These are phyloP conservation scores for Drosophila lacertosa DNA, from an alignment of 1,140 invertebrate species.

Conservation along the genomic window DNA sequence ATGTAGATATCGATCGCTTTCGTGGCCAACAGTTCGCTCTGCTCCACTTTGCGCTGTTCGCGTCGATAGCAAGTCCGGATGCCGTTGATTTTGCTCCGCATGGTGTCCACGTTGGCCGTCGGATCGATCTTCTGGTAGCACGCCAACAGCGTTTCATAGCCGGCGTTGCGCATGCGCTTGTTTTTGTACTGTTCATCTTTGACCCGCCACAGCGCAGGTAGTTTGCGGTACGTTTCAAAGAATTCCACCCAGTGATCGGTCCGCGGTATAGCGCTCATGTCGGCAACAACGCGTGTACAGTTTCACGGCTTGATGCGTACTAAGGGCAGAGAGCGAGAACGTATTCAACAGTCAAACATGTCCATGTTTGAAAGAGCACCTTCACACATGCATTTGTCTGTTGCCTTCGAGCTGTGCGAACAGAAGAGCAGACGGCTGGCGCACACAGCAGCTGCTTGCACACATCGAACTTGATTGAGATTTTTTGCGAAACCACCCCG, in stretches of 20 bases:
- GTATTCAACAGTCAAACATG: constrained; percentile 16
- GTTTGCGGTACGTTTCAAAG: constrained; percentile 14
- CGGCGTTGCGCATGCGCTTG: not conserved
- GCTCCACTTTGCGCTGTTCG: constrained; percentile 34
- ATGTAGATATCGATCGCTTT: constrained; percentile 12
- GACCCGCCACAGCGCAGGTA: constrained; percentile 31
- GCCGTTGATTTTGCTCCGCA: constrained; percentile 32
- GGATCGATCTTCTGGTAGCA: constrained; percentile 30
- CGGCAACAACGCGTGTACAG: constrained; percentile 8
- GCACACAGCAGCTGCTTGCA: not conserved
- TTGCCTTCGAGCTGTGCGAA: too few relatives aligned
- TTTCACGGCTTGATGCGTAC: constrained; percentile 15
- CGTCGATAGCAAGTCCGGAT: constrained; percentile 36
- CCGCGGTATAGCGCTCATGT: constrained; percentile 30
- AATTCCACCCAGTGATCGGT: constrained; percentile 28
- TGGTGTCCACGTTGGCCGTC: constrained; percentile 20
- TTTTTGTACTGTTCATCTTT: constrained; percentile 20
- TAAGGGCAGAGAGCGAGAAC: constrained; percentile 2
- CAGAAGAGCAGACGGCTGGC: too few relatives aligned
- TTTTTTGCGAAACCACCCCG: too few relatives aligned
- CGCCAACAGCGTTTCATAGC: not conserved
- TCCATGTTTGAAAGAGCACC: constrained; percentile 2
- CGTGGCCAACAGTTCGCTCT: not conserved
- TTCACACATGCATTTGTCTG: not conserved
- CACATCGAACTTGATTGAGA: too few relatives aligned